Conservation (phyloP, 2,113 vertebrate species). For the Lophura nycthemera region DNA sequence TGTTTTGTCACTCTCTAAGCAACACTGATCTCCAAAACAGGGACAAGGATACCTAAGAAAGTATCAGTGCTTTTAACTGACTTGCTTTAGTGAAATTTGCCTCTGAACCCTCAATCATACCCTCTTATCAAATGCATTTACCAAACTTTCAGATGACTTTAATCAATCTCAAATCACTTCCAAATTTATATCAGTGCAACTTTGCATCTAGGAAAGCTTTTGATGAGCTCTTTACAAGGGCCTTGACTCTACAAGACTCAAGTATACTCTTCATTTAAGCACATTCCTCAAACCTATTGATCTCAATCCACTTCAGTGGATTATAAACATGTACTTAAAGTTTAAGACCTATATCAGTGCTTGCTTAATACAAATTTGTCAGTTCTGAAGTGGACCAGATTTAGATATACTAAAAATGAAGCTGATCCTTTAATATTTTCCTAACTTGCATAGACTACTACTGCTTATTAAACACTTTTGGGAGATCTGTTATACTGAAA, state of each 20-base stretch:
- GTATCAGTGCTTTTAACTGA: not conserved
- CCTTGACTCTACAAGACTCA: conserved; percentile 49
- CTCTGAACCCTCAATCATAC: not conserved
- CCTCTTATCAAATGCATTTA: conserved; percentile 11
- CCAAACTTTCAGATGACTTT: conserved; percentile 32
- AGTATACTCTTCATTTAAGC: conserved; percentile 60
- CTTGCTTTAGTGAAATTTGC: not conserved
- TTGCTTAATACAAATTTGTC: conserved; percentile 49
- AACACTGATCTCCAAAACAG: not conserved
- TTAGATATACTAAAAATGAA: conserved; percentile 55
- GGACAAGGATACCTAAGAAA: not conserved
- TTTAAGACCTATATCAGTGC: conserved; percentile 29
- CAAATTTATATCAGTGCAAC: conserved; percentile 41
- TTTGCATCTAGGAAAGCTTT: conserved; percentile 57
- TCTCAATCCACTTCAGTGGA: conserved; percentile 58
- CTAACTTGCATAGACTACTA: conserved; percentile 15
- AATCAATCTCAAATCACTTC: conserved; percentile 49
- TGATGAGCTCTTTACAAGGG: conserved; percentile 50
- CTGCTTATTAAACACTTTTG: not conserved
- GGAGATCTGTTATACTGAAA: not conserved
- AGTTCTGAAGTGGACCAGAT: conserved; percentile 62
- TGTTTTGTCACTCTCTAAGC: not conserved
- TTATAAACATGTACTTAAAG: conserved; percentile 65
- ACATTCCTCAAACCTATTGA: conserved; percentile 64
- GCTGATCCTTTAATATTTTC: conserved; percentile 26